phyloP scores from a whole-genome alignment of 64 coral and sea anemone species.

The Stichodactyla mertensii region DNA sequence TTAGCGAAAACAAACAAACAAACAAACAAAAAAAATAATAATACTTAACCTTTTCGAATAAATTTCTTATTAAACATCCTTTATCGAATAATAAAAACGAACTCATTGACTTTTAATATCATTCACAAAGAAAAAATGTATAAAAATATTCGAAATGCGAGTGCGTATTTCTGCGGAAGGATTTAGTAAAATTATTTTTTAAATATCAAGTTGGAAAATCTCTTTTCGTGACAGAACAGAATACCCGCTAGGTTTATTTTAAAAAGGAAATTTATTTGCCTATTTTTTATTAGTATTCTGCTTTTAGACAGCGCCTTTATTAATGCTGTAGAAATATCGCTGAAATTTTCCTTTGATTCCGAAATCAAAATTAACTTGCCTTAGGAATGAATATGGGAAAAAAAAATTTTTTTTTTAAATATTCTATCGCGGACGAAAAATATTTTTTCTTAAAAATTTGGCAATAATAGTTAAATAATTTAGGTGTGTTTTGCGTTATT shows the following conservation, averaged over 20 bases:
- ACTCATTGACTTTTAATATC: background rate
- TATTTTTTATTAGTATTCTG: background rate
- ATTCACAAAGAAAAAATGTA: background rate
- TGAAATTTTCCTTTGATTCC: background rate
- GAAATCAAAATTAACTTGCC: background rate
- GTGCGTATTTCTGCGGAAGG: background rate
- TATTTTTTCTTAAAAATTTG: background rate
- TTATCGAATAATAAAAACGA: background rate
- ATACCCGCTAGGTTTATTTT: background rate
- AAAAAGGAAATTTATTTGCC: background rate
- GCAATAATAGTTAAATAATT: background rate
- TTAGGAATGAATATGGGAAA: background rate
- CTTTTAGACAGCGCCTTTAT: background rate
- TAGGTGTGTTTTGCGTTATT: background rate
- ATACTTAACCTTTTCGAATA: background rate
- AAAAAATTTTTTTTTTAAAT: background rate
- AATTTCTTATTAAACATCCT: background rate
- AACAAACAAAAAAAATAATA: too few species aligned
- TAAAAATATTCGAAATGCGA: background rate
- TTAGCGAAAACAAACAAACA: background rate
- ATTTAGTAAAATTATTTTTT: background rate
- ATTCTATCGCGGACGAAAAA: background rate
- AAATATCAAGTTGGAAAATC: background rate
- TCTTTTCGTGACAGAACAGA: background rate
- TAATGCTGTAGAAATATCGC: background rate